A percentile compares a stretch with the other conserved stretches of the same genome.
These are phyloP conservation scores for Brachyptera putata DNA, from an alignment of 2,888 invertebrate genomes.

Conservation along the genomic window DNA sequence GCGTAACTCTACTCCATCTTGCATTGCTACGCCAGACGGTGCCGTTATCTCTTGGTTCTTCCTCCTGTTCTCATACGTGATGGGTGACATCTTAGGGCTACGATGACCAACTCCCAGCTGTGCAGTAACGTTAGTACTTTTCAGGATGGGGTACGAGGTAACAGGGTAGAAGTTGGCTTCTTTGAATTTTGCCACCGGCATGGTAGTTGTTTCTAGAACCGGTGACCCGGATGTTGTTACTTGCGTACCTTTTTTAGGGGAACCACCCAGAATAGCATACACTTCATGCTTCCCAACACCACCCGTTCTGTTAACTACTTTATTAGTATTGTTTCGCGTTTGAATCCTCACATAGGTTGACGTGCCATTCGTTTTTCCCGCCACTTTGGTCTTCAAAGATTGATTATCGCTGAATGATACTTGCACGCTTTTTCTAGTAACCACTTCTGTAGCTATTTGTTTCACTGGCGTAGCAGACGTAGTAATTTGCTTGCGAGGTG, in stretches of 20 bases:
- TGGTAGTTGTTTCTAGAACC: no score
- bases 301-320: neutral
- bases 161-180: constrained; percentile 14
- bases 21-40: neutral
- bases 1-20: neutral
- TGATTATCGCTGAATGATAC: constrained; percentile 22
- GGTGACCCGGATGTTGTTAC: neutral
- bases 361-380: neutral
- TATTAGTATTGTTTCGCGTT: neutral
- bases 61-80: neutral
- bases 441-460: constrained; percentile 7
- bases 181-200: no score
- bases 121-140: neutral
- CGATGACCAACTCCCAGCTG: neutral
- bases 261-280: no score
- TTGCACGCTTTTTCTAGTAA: constrained; percentile 21
- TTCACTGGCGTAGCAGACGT: neutral
- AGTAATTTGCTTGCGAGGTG: neutral
- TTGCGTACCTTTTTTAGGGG: neutral
- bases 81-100: neutral
- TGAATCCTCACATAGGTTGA: neutral
- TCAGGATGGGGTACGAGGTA: constrained; percentile 6
- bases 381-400: neutral
- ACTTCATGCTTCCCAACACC: neutral
- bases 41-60: neutral